Percentiles rank a stretch among this genome's conserved stretches.
These are phyloP conservation scores for Monoplex corrugatus DNA, from an alignment of 2,888 invertebrate genomes.

Conservation along the genomic window DNA sequence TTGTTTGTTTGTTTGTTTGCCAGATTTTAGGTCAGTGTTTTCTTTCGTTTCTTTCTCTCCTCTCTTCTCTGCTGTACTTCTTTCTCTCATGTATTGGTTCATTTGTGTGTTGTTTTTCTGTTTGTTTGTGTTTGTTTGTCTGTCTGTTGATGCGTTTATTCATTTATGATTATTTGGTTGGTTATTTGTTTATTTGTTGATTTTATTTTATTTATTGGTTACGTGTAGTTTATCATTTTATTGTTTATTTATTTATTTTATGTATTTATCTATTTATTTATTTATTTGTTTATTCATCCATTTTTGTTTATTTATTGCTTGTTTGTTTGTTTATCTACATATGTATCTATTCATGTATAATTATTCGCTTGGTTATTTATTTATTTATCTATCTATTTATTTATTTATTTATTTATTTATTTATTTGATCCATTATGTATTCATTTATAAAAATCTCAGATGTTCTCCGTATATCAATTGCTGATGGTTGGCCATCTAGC, in stretches of 20 bases:
- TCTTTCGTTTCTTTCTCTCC: too few species aligned
- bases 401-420: not conserved
- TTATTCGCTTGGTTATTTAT: not conserved
- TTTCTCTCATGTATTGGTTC: too few species aligned
- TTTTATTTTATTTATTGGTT: not conserved
- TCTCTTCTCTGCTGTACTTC: too few species aligned
- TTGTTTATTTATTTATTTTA: not conserved
- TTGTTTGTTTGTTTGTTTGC: not conserved
- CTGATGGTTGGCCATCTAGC: too few species aligned
- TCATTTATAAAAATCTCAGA: too few species aligned
- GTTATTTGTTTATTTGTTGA: not conserved
- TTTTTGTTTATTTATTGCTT: not conserved
- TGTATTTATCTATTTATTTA: not conserved
- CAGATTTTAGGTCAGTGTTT: too few species aligned
- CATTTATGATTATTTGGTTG: too few species aligned
- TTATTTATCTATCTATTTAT: not conserved
- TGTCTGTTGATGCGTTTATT: not conserved
- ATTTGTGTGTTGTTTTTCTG: not conserved
- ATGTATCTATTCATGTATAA: not conserved
- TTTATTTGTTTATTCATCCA: constrained; percentile 9
- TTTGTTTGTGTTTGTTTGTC: not conserved
- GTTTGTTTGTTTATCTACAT: not conserved
- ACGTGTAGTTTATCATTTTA: not conserved
- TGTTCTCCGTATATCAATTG: too few species aligned
- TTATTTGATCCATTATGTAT: not conserved